Base-by-base conservation (phyloP, 2,113 vertebrate species). In the Carassius auratus region DNA sequence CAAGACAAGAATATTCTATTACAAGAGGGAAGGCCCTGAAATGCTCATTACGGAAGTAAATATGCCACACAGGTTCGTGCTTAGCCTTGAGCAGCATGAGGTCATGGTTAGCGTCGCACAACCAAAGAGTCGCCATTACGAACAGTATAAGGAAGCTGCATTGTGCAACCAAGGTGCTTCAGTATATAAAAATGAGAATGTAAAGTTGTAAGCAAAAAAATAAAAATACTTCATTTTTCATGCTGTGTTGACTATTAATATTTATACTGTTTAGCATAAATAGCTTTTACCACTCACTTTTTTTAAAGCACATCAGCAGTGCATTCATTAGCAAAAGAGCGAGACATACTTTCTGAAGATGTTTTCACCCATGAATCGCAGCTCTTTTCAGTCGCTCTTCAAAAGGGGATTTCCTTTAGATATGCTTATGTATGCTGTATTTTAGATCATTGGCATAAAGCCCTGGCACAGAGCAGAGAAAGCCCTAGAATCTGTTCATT, bases 371-470 rank as follows among this genome's bases (percentile, higher is more conserved):
- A 2, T 78, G 55, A 36, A 61, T 36, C 30, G 3, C 14, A 26
- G 78, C 61, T 10, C 52, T 59, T 33, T 77, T 30, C 52, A 77
- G 26, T 33, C 8, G 75, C 86, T 89, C 83, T 87, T 89, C 52
- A 88, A 87, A 83, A 74, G 84, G 52, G 79, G 84, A 74, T 86
- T 88, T 88, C 66, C 74, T 83, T 89, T 81, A 81, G 61, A 91
- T 86, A 81, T 87, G 64, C 50, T 83, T 89, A 87, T 88, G 78
- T 85, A 74, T 84, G 86, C 81, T 82, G 50, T 42, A 84, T 90
- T 91, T 89, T 55, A 88, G 75, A 91, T 90, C 88, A 91, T 71
- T 81, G 83, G 84, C 75, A 88, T 85, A 52, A 87, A 90, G 57
- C 75, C 86, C 77, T 61, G 71, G 66, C 88, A 91, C 80, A 87